phyloP scores from a whole-genome alignment of 2,888 invertebrate species.

The Anthrax anthrax region DNA sequence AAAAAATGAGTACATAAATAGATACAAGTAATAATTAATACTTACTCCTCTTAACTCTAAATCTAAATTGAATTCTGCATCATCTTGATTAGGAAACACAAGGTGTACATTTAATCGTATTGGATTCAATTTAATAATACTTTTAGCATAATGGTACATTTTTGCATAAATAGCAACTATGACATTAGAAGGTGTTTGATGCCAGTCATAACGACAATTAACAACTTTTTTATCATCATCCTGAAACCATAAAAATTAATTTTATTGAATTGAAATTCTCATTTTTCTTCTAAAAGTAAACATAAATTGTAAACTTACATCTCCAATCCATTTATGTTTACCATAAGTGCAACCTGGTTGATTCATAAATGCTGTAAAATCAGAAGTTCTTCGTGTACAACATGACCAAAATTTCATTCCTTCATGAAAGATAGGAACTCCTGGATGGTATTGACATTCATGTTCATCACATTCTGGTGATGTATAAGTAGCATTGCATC shows the following conservation, averaged over 20 bases:
- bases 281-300: not conserved
- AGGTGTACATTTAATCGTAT: constrained; percentile 61
- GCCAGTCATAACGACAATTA: constrained; percentile 85
- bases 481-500: constrained; percentile 57
- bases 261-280: not conserved
- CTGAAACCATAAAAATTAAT: constrained; percentile 36
- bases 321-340: constrained; percentile 71
- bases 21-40: constrained; percentile 8
- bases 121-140: constrained; percentile 68
- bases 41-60: constrained; percentile 71
- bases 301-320: constrained; percentile 21
- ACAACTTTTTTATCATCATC: constrained; percentile 39
- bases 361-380: constrained; percentile 81
- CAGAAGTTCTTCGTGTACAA: constrained; percentile 82
- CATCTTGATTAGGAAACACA: constrained; percentile 60
- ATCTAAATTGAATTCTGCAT: constrained; percentile 58
- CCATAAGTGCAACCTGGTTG: constrained; percentile 84
- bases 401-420: constrained; percentile 97
- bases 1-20: not conserved
- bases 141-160: constrained; percentile 64
- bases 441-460: constrained; percentile 70
- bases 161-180: constrained; percentile 85
- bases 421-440: constrained; percentile 88
- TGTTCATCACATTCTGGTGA: constrained; percentile 46
- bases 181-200: constrained; percentile 76